A percentile compares a stretch with the other conserved stretches of the same genome.
These are phyloP conservation scores for Eufriesea mexicana DNA, from an alignment of 1,140 invertebrate species.

Conservation along the genomic window DNA sequence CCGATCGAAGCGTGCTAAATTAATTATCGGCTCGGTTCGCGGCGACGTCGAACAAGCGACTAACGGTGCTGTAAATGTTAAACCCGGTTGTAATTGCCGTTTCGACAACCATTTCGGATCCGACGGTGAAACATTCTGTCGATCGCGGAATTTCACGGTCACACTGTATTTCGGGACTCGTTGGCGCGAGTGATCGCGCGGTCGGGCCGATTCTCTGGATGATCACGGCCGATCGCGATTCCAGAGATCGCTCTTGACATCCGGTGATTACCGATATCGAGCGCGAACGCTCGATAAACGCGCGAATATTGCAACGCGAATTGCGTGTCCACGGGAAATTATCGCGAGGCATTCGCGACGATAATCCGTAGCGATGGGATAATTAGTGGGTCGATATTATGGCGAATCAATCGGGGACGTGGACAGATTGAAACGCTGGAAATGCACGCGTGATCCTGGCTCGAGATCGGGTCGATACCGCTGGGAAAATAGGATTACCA, in stretches of 20 bases:
- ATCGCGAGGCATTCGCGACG: neutral
- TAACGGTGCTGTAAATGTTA: conserved; percentile 7
- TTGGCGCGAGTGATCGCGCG: neutral
- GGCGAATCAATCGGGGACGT: neutral
- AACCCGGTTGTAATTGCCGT: conserved; percentile 6
- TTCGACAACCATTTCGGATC: neutral
- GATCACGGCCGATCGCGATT: neutral
- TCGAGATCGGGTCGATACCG: neutral
- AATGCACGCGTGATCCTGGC: neutral
- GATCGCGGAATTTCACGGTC: neutral
- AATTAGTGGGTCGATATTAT: conserved; percentile 13
- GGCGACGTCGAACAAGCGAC: neutral
- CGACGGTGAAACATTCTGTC: neutral
- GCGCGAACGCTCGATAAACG: neutral
- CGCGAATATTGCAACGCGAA: neutral
- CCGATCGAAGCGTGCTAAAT: conserved; percentile 47
- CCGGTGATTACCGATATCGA: neutral
- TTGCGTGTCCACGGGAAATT: neutral
- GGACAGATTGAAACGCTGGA: neutral
- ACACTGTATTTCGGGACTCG: neutral
- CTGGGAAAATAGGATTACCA: neutral
- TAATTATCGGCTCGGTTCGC: conserved; percentile 52
- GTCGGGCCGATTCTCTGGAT: neutral
- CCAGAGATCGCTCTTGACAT: neutral
- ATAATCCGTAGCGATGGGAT: neutral